phyloP scores from a whole-genome alignment of 2,113 vertebrate genomes.

The Hiodon tergisus region DNA sequence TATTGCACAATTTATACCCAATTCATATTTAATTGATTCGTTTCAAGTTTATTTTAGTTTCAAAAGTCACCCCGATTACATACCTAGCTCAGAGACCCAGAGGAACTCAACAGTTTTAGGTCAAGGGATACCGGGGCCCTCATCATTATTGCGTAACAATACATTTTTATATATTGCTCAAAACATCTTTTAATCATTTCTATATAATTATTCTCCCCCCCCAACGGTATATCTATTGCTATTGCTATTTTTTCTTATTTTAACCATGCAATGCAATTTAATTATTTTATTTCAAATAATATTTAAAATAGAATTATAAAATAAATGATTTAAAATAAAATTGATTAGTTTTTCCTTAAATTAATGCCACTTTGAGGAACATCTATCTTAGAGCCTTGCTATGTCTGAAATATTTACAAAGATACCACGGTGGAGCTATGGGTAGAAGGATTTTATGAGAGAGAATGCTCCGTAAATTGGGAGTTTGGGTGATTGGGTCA shows the following conservation, averaged over 20 bases:
- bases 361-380: neutral
- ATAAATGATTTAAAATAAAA: neutral
- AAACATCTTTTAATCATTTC: too few species aligned
- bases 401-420: too few species aligned
- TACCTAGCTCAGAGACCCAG: neutral
- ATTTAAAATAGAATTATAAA: neutral
- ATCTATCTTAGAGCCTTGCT: too few species aligned
- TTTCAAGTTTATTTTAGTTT: neutral
- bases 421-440: too few species aligned
- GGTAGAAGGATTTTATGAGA: too few species aligned
- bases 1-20: neutral
- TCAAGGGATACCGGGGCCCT: too few species aligned
- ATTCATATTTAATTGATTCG: conserved; percentile 4
- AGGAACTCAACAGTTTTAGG: neutral
- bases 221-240: too few species aligned
- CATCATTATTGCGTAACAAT: too few species aligned
- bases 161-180: too few species aligned
- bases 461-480: too few species aligned
- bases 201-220: too few species aligned
- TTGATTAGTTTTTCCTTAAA: neutral
- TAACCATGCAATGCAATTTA: neutral
- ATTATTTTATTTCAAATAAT: neutral
- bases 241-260: neutral
- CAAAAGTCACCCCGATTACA: neutral
- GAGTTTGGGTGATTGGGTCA: too few species aligned